Conservation (phyloP, 2,888 invertebrate species). For the Hydrotaea cyrtoneurina region DNA sequence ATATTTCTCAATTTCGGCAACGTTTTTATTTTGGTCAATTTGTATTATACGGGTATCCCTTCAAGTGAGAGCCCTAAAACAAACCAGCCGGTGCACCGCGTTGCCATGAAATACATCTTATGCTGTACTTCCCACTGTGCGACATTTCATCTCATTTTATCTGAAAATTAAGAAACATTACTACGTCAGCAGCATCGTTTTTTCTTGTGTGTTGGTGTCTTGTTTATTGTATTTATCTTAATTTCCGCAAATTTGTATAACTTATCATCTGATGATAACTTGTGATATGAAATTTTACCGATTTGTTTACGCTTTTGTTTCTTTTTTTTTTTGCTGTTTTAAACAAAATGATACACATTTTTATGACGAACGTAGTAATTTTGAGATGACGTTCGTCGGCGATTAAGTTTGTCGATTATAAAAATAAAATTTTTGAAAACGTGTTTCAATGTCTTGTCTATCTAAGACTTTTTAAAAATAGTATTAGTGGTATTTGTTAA, state of each 20-base stretch:
- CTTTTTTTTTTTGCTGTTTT: too few species aligned
- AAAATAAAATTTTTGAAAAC: neutral
- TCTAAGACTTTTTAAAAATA: too few species aligned
- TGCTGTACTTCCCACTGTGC: neutral
- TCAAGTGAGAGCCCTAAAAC: too few species aligned
- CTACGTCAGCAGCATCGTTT: neutral
- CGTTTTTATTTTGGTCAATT: too few species aligned
- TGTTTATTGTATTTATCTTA: conserved; percentile 25
- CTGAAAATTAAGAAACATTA: neutral
- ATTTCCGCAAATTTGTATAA: conserved; percentile 20
- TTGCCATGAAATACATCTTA: too few species aligned
- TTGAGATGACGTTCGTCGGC: neutral
- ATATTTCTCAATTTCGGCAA: too few species aligned
- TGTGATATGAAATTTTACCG: conserved; percentile 10
- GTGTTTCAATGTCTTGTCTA: neutral
- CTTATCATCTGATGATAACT: conserved; percentile 29
- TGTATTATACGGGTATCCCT: too few species aligned
- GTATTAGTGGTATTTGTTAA: neutral
- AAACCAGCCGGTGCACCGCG: too few species aligned
- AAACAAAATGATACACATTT: neutral
- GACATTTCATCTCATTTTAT: conserved; percentile 3
- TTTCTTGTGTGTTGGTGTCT: too few species aligned
- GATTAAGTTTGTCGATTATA: neutral
- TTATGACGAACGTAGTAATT: neutral
- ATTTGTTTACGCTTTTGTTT: too few species aligned